Conservation (phyloP, 2,113 vertebrate species). For the Opisthocomus hoazin region DNA sequence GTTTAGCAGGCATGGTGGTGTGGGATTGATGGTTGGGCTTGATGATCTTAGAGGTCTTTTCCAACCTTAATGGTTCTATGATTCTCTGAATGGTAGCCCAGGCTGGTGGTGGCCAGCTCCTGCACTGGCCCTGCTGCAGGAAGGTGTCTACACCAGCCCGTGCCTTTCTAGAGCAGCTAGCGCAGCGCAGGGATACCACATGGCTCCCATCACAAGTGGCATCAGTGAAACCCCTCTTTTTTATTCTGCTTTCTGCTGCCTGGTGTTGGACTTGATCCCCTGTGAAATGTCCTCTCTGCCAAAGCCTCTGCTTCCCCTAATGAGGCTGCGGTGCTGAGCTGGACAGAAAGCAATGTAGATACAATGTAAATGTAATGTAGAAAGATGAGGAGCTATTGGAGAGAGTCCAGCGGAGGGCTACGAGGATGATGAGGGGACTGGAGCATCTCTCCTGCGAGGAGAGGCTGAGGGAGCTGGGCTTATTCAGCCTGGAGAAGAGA, state of each 20-base stretch:
- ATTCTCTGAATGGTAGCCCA: neutral
- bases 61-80: no score
- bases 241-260: neutral
- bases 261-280: neutral
- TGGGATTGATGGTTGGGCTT: no score
- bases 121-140: rapidly evolving
- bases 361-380: no score
- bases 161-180: neutral
- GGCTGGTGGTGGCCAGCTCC: neutral
- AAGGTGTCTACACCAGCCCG: rapidly evolving
- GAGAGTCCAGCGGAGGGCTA: no score
- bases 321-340: rapidly evolving
- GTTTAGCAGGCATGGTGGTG: no score
- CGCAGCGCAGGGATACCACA: neutral
- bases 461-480: no score
- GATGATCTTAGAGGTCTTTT: no score
- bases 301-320: neutral
- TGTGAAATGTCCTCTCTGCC: neutral
- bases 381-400: no score
- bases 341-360: neutral
- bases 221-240: neutral
- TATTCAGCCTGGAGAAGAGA: no score
- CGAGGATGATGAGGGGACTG: no score
- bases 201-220: neutral
- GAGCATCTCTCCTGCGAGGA: no score